A percentile compares a stretch with the other conserved stretches of the same genome.
These are phyloP conservation scores for Cactoblastis cactorum DNA, from an alignment of 2,888 invertebrate genomes.

Conservation along the genomic window DNA sequence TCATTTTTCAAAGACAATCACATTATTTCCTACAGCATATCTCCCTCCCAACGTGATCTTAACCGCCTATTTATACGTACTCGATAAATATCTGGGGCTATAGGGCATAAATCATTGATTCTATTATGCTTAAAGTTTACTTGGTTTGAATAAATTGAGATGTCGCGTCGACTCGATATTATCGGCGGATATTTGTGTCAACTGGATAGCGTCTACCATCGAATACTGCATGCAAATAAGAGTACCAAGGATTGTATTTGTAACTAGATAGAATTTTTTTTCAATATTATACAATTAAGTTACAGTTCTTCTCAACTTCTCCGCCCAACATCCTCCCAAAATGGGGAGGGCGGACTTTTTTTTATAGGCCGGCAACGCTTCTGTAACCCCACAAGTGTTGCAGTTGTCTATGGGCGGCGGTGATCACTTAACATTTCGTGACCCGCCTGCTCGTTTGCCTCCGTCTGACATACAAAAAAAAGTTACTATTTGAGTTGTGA, in stretches of 20 bases:
- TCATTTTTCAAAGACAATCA: too few species aligned
- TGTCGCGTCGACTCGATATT: neutral
- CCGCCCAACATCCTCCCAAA: too few species aligned
- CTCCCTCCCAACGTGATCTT: neutral
- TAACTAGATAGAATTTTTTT: neutral
- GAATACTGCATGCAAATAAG: neutral
- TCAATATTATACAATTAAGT: too few species aligned
- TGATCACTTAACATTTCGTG: too few species aligned
- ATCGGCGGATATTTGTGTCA: neutral
- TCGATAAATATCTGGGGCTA: neutral
- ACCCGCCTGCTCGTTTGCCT: too few species aligned
- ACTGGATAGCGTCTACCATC: neutral
- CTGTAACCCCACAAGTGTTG: too few species aligned
- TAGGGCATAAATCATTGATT: conserved; percentile 4
- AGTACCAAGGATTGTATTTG: neutral
- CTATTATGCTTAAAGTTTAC: conserved; percentile 8
- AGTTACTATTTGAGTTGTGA: too few species aligned
- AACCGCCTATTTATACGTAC: neutral
- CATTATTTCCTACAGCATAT: neutral
- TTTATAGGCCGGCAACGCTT: too few species aligned
- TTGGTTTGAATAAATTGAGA: conserved; percentile 8
- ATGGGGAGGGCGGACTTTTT: too few species aligned
- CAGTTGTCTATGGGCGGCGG: too few species aligned
- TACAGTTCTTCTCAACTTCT: too few species aligned
- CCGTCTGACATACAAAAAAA: too few species aligned